These are phyloP conservation scores for Blera fallax DNA, from an alignment of 2,888 invertebrate species.

Conservation along the genomic window DNA sequence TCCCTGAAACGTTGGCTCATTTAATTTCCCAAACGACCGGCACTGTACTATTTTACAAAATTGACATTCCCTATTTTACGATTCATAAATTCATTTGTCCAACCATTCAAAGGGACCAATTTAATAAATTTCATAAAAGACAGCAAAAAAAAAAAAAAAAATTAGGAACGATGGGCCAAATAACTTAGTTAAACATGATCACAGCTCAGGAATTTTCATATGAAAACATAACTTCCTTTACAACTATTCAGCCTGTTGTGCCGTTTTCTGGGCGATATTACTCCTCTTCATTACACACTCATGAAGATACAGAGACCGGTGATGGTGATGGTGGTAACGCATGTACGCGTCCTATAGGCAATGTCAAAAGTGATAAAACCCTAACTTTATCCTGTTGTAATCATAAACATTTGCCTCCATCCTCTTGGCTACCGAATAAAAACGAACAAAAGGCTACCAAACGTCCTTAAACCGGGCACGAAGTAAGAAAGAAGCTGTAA, in stretches of 20 bases:
- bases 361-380: slow-evolving; percentile 70
- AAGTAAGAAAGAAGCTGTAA: slow-evolving; percentile 53
- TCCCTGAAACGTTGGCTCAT: slow-evolving; percentile 6
- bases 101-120: slow-evolving; percentile 55
- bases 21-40: slow-evolving; percentile 16
- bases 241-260: slow-evolving; percentile 61
- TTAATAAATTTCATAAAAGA: slow-evolving; percentile 38
- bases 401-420: slow-evolving; percentile 59
- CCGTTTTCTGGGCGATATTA: slow-evolving; percentile 35
- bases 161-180: neutral
- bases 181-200: slow-evolving; percentile 54
- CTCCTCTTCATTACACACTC: slow-evolving; percentile 58
- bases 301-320: neutral
- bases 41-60: slow-evolving; percentile 59
- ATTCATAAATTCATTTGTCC: slow-evolving; percentile 67
- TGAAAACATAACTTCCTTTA: slow-evolving; percentile 65
- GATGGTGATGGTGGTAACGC: slow-evolving; percentile 25
- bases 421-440: neutral
- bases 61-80: slow-evolving; percentile 69
- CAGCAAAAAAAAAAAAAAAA: neutral
- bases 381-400: slow-evolving; percentile 71
- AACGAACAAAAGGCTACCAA: neutral
- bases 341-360: slow-evolving; percentile 55
- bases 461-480: slow-evolving; percentile 39
- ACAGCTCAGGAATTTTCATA: slow-evolving; percentile 62